A percentile compares a stretch with the other conserved stretches of the same genome.
Conservation (phyloP, 2,113 vertebrate species). For the Gasterosteus nipponicus region DNA sequence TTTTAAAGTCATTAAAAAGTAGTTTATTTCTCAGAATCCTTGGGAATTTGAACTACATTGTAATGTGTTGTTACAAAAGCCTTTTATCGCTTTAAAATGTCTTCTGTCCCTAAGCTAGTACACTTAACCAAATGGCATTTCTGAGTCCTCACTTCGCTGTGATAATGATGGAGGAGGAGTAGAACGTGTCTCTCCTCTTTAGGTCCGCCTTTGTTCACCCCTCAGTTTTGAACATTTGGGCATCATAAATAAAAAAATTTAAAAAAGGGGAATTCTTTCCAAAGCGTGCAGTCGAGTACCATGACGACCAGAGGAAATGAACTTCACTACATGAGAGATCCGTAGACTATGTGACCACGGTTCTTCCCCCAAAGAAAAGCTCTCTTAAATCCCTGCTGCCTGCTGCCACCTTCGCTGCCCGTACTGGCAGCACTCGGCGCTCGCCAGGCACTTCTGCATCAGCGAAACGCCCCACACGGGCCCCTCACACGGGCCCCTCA, state of each 20-base stretch:
- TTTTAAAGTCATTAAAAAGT: neutral
- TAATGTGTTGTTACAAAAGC: constrained; percentile 13
- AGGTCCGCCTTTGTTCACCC: neutral
- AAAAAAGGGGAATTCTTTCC: neutral
- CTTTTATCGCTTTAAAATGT: constrained; percentile 5
- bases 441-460: constrained; percentile 20
- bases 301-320: neutral
- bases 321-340: constrained; percentile 8
- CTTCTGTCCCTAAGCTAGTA: neutral
- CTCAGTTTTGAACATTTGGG: constrained; percentile 49
- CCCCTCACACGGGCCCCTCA: constrained; percentile 27
- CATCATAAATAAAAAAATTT: constrained; percentile 41
- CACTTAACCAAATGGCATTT: neutral
- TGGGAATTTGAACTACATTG: neutral
- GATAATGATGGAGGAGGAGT: neutral
- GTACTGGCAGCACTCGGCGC: neutral
- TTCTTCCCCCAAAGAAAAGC: constrained; percentile 25
- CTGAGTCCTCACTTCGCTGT: neutral
- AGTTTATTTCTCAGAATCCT: neutral
- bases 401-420: constrained; percentile 1
- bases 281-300: constrained; percentile 10
- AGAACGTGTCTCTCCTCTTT: neutral
- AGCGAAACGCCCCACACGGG: constrained; percentile 28
- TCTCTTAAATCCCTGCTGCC: constrained; percentile 6
- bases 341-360: constrained; percentile 7